Evolutionary conservation across 2,888 invertebrate species (phyloP).

Genomic region (Fabriciana adippe): DNA sequence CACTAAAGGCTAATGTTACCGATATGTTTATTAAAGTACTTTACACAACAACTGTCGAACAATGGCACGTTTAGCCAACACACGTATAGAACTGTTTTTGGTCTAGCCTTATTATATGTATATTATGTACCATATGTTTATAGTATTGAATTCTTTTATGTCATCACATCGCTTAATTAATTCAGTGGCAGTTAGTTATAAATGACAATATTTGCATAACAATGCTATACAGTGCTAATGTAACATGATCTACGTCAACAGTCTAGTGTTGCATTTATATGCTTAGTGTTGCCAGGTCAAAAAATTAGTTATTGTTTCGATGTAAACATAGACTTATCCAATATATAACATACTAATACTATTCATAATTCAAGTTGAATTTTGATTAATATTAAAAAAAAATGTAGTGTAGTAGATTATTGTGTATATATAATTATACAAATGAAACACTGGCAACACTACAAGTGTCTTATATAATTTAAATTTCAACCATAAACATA

Average conservation of each 20-base stretch:
- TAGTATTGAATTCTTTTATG: constrained; percentile 20
- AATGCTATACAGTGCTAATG: constrained; percentile 62
- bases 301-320: neutral
- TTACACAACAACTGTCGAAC: constrained; percentile 68
- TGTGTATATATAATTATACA: neutral
- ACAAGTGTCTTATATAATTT: constrained; percentile 28
- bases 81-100: constrained; percentile 38
- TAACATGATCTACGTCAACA: constrained; percentile 68
- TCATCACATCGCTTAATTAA: constrained; percentile 17
- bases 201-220: constrained; percentile 41
- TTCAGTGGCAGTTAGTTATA: constrained; percentile 24
- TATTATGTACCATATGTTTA: neutral
- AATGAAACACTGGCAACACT: constrained; percentile 45
- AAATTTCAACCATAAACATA: constrained; percentile 36
- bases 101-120: constrained; percentile 34
- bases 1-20: constrained; percentile 79
- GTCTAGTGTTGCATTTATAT: constrained; percentile 51
- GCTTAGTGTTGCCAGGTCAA: constrained; percentile 24
- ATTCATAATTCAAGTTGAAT: neutral
- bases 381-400: neutral
- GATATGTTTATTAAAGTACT: constrained; percentile 77
- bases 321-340: neutral
- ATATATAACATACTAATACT: neutral
- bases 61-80: constrained; percentile 74
- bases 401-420: neutral